Base-by-base conservation (phyloP, 2,797 vertebrate species). In the Anniella stebbinsi region DNA sequence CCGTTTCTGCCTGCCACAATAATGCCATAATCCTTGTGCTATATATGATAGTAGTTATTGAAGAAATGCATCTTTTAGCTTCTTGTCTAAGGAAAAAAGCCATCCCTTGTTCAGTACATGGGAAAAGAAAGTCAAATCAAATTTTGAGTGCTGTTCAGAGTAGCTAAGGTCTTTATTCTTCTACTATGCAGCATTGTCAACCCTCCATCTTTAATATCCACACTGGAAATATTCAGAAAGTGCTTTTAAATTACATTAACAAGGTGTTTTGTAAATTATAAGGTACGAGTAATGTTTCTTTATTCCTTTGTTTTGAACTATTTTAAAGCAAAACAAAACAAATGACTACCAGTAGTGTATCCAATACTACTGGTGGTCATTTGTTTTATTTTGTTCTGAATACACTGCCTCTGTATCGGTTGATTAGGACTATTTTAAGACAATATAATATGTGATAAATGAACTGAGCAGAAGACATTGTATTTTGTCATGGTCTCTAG, bases 241-340 rank as follows among this genome's bases (percentile, higher is more conserved):
- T 84, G 41, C 33, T 67, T 69, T 45, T 45, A 45, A 28, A 45
- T 45, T 84, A 45, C 48, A 51, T 17, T 54, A 18, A 80, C 45
- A 3, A 48, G 67, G 38, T 72, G 12, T n/a, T 30, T 72, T 36
- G 13, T 60, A 60, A 60, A 60, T 60, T 12, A 12, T 60, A 60
- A 12, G 17, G 11, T 51, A 12, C 36, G 63, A 41, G 48, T 23
- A 69, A 5, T 86, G 17, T 48, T 7, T 73, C 0, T 83, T 66
- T 83, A 72, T 89, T 89, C 33, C 66, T 70, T 60, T 51, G 81
- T 41, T 72, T 72, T 73, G 33, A 80, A 69, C 41, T n/a, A 69
- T 60, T 60, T 60, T 18, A 60, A 60, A 18, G 17, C 57, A 60
- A 45, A 45, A 45, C 45, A 45, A 45, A 45, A 45, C 45, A 45